These are phyloP conservation scores for Agonopterix alstromeriana DNA, from an alignment of 2,888 invertebrate genomes.

Conservation along the genomic window DNA sequence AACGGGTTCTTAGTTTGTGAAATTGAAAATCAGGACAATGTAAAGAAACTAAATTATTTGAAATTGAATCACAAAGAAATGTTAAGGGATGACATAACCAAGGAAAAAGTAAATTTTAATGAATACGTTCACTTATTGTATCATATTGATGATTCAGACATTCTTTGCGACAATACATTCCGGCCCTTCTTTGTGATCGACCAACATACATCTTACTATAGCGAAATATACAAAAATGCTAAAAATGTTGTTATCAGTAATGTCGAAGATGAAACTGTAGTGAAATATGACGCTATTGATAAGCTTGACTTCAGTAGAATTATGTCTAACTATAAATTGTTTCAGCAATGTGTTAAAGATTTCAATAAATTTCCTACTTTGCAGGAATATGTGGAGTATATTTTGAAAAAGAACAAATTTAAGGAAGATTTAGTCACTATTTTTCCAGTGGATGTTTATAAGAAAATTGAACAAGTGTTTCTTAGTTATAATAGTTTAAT, in stretches of 20 bases:
- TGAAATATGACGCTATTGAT: constrained; percentile 15
- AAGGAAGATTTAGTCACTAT: constrained; percentile 14
- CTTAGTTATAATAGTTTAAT: constrained; percentile 11
- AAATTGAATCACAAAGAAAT: constrained; percentile 25
- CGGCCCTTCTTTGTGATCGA: constrained; percentile 24
- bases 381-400: constrained; percentile 14
- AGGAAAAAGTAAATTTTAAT: constrained; percentile 23
- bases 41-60: constrained; percentile 29
- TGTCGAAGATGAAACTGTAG: constrained; percentile 6
- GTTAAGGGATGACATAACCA: constrained; percentile 16
- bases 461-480: constrained; percentile 3
- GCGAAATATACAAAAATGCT: constrained; percentile 15
- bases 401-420: constrained; percentile 12
- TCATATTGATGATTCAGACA: constrained; percentile 6
- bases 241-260: constrained; percentile 19
- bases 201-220: constrained; percentile 25
- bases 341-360: constrained; percentile 14
- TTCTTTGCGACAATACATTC: constrained; percentile 22
- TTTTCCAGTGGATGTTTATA: constrained; percentile 12
- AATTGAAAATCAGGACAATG: constrained; percentile 23
- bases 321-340: constrained; percentile 16
- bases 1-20: constrained; percentile 28
- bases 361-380: constrained; percentile 14
- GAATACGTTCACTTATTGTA: constrained; percentile 24
- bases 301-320: constrained; percentile 18